A percentile compares a stretch with the other conserved stretches of the same genome.
phyloP scores from a whole-genome alignment of 2,113 vertebrate species.

The Hydropotes inermis region DNA sequence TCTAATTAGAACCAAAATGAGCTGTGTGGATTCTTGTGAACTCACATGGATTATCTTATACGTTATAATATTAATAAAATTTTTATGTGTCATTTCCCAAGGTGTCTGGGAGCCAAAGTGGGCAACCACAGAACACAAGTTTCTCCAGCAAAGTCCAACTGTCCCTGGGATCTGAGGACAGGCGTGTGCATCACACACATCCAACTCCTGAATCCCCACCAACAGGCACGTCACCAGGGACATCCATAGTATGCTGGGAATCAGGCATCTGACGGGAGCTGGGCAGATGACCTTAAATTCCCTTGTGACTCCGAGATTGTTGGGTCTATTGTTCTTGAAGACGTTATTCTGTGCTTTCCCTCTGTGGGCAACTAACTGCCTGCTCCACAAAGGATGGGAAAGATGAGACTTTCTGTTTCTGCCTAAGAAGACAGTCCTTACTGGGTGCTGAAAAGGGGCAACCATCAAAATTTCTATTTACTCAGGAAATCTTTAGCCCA shows the following conservation, averaged over 20 bases:
- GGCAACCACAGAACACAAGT: not conserved
- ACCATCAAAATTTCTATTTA: not conserved
- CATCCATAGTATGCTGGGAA: not conserved
- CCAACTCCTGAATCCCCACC: not conserved
- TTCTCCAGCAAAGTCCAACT: not conserved
- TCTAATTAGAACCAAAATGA: constrained; percentile 68
- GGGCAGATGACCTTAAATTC: not conserved
- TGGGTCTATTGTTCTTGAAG: not conserved
- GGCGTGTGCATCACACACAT: not conserved
- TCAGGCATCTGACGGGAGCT: not conserved
- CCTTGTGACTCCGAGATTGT: fast-evolving
- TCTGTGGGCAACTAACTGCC: not conserved
- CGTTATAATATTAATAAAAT: constrained; percentile 52
- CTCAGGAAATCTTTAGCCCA: not conserved
- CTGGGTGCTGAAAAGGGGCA: not conserved
- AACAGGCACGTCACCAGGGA: not conserved
- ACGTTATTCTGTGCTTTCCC: not conserved
- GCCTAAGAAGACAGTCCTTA: not conserved
- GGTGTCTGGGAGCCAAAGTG: not conserved
- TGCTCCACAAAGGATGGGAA: not conserved
- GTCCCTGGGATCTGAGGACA: not conserved
- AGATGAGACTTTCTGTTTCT: not conserved
- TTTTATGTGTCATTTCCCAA: not conserved
- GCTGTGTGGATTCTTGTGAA: constrained; percentile 49
- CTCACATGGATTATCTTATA: constrained; percentile 50